Evolutionary conservation across 2,113 vertebrate species (phyloP).

Genomic region (Scomber japonicus): DNA sequence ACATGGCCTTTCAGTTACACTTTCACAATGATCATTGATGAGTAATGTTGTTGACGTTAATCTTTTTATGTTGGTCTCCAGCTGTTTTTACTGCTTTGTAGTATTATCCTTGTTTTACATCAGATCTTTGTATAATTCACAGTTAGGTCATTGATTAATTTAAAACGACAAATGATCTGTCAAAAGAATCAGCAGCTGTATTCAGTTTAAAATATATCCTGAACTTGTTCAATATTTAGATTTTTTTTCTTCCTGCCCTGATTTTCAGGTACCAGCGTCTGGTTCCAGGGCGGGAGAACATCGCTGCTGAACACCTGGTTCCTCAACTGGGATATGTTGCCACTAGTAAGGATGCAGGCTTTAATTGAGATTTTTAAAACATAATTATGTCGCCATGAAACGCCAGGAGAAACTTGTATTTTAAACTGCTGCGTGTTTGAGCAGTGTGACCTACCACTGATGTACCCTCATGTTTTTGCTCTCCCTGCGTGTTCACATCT

Average conservation of each 20-base stretch:
- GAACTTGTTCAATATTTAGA: not conserved
- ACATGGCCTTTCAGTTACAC: not conserved
- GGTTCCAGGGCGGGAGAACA: constrained; percentile 96
- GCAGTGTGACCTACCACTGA: too few species aligned
- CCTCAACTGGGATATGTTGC: constrained; percentile 97
- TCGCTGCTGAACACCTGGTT: constrained; percentile 93
- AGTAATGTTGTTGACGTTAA: not conserved
- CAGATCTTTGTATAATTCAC: not conserved
- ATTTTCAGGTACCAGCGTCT: constrained; percentile 91
- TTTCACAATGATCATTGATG: not conserved
- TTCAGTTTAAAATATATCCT: not conserved
- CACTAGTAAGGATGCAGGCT: constrained; percentile 87
- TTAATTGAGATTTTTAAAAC: not conserved
- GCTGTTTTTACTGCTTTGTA: not conserved
- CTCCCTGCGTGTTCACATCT: not conserved
- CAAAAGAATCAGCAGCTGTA: not conserved
- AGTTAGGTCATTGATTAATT: not conserved
- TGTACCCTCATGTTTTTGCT: not conserved
- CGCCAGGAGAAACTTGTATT: too few species aligned
- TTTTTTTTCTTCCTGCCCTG: not conserved
- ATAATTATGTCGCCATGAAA: not conserved
- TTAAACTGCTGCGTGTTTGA: not conserved
- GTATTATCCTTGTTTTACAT: not conserved
- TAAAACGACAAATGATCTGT: not conserved
- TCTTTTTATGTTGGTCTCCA: not conserved